A percentile compares a stretch with the other conserved stretches of the same genome.
phyloP scores from a whole-genome alignment of 1,140 invertebrate genomes.

The Drosophila kohkoa region DNA sequence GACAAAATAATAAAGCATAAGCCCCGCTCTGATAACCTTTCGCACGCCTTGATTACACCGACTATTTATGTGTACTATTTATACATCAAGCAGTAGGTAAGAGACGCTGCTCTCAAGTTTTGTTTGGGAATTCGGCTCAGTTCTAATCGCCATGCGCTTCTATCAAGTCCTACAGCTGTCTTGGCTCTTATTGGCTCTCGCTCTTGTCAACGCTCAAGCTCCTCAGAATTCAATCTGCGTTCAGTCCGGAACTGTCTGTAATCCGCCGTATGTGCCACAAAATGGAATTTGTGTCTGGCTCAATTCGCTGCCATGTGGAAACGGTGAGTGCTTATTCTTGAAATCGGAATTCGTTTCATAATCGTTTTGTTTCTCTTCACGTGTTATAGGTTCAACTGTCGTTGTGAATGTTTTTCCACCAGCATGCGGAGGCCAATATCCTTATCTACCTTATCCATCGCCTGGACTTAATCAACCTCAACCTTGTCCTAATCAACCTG shows the following conservation, averaged over 20 bases:
- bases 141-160: conserved; percentile 60
- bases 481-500: neutral
- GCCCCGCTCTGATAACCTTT: conserved; percentile 37
- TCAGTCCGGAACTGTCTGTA: conserved; percentile 15
- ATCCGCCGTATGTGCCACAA: conserved; percentile 24
- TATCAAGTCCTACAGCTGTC: conserved; percentile 42
- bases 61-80: neutral
- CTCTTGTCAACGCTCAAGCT: conserved; percentile 12
- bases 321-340: conserved; percentile 7
- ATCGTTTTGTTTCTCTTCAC: neutral
- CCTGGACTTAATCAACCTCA: neutral
- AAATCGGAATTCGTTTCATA: neutral
- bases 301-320: neutral
- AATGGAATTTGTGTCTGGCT: conserved; percentile 42
- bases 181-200: conserved; percentile 40
- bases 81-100: neutral
- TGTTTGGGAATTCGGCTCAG: conserved; percentile 28
- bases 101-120: neutral
- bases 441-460: conserved; percentile 8
- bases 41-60: neutral
- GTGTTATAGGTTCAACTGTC: conserved; percentile 8
- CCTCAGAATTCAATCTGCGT: conserved; percentile 5
- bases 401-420: conserved; percentile 24
- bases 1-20: conserved; percentile 33
- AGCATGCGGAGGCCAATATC: neutral